phyloP scores from a whole-genome alignment of 2,888 invertebrate species.

The Calephelis perditalis region DNA sequence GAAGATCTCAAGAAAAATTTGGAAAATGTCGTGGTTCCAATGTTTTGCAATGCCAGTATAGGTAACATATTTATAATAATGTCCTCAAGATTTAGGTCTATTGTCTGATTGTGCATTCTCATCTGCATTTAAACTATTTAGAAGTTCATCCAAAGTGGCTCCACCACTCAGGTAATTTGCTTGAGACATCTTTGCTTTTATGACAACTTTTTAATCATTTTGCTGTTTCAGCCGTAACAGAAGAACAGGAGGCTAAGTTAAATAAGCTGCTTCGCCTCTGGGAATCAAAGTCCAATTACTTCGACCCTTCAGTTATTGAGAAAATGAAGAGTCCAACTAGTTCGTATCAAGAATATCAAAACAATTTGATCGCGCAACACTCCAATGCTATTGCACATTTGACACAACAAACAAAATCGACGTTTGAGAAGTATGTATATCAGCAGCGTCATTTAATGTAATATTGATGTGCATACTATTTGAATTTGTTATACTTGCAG shows the following conservation, averaged over 20 bases:
- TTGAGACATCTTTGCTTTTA: conserved; percentile 50
- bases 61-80: conserved; percentile 80
- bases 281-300: conserved; percentile 97
- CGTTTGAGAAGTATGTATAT: conserved; percentile 83
- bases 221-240: conserved; percentile 84
- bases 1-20: conserved; percentile 95
- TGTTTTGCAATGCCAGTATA: conserved; percentile 96
- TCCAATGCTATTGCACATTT: conserved; percentile 87
- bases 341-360: conserved; percentile 94
- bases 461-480: conserved; percentile 14
- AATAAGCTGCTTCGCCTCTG: conserved; percentile 96
- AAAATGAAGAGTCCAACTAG: conserved; percentile 91
- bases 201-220: conserved; percentile 62
- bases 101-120: conserved; percentile 67
- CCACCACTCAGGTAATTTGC: conserved; percentile 70
- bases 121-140: conserved; percentile 61
- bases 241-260: conserved; percentile 93
- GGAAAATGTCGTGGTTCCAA: conserved; percentile 97
- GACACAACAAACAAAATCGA: conserved; percentile 87
- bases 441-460: not conserved
- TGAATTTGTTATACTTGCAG: conserved; percentile 51
- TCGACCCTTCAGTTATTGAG: conserved; percentile 88
- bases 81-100: conserved; percentile 70
- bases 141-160: conserved; percentile 64
- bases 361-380: conserved; percentile 89